Evolutionary conservation across 2,888 invertebrate genomes (phyloP), one percentile per base, ranked within the genome.

Genomic region (Sycophila texana): DNA sequence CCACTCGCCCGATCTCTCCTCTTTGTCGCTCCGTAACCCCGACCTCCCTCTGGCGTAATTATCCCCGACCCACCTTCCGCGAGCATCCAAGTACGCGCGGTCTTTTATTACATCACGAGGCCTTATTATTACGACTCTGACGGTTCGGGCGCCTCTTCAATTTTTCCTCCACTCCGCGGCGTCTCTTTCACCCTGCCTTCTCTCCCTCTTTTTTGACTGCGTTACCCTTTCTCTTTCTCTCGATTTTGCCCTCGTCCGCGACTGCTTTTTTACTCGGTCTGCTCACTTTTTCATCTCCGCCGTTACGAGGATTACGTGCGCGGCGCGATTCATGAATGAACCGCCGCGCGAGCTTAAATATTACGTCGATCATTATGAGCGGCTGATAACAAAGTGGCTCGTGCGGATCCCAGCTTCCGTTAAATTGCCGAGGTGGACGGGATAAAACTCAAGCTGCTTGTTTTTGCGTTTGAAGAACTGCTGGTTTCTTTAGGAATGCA

Each of bases 51-150:
- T 30, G 67, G 53, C 55, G 75, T 72, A 78, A 81, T 81, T 81
- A 81, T 39, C 55, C n/a, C 47, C 47, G 55, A 73, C 63, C 73
- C 63, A 77, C 68, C 73, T 77, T 73, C 67, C 71, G 51, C 61
- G 72, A 67, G 63, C 78, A 66, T 53, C 55, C 55, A 30, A 71
- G 72, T 61, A 30, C 71, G 53, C 67, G 71, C 58, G 63, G 60
- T 79, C 75, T 75, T 81, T 79, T 75, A 79, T 81, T 81, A 81
- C 74, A 74, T 72, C 71, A 60, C 75, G 65, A 66, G 55, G 72
- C 57, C 77, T 78, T 81, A 81, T 81, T 79, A 81, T 77, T 72
- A 74, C 71, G 71, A 66, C 67, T 79, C 26, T 72, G 77, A 77
- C 72, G 63, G 55, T 58, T 47, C 30, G 53, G 58, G 53, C 68